Base-by-base conservation (phyloP, 2,797 vertebrate species). In the Chelon auratus region DNA sequence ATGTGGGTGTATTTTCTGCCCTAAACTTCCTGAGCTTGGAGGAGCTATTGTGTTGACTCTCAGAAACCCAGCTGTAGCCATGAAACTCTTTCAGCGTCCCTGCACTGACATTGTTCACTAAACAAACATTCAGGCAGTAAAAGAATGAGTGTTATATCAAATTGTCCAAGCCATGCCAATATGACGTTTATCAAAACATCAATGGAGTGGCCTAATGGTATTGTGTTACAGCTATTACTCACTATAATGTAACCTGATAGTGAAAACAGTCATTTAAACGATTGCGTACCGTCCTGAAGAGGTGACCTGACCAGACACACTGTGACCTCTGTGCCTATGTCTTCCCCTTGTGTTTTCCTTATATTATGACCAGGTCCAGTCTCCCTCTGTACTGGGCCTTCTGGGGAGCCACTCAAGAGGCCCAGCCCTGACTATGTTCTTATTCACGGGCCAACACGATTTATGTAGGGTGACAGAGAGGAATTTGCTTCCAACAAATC, bases 391-490 rank as follows among this genome's bases (percentile, higher is more conserved):
- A 54, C 70, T 55, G 33, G 65, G 73, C 50, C 66, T 80, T 71
- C 37, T 73, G 72, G 68, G 73, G 79, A 88, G 77, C 56, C 61
- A 62, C 71, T 80, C 69, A 45, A 33, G 73, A 87, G 84, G 81
- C 87, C 79, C 36, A n/a, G 61, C 63, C 70, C 75, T 14, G 64
- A 85, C 81, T 78, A 79, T 61, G 54, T 78, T 85, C 80, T 81
- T 77, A 77, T 91, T 92, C 91, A 91, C 17, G 61, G 90, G 82
- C 82, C 88, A 58, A 70, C 65, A 54, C 56, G 62, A 94, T 94
- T 94, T 94, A 94, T 93, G 91, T 85, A 86, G 81, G 85, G 87
- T 93, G 93, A 93, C 93, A 93, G 88, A 90, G 82, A 94, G 90
- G 93, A 95, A 94, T 95, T 93, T 83, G 84, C 86, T 81, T 90